Percentiles rank a stretch among this genome's conserved stretches.
phyloP scores from a whole-genome alignment of 2,113 vertebrate species.

The Speoplatyrhinus poulsoni region DNA sequence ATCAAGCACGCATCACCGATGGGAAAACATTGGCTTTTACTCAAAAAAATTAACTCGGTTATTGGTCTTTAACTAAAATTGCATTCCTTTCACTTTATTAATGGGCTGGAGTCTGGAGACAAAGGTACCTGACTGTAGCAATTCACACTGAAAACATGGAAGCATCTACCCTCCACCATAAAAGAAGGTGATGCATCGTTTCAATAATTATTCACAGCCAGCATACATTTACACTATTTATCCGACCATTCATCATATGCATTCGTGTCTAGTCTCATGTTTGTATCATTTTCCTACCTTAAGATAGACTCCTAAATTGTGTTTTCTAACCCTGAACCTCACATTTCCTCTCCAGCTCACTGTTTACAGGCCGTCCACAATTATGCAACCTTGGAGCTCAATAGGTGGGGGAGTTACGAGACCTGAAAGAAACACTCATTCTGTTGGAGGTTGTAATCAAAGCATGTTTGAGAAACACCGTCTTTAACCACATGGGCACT shows the following conservation, averaged over 20 bases:
- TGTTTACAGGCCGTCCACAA: too few species aligned
- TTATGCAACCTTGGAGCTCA: too few species aligned
- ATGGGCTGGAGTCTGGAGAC: conserved; percentile 54
- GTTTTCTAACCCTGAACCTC: too few species aligned
- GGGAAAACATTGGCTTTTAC: too few species aligned
- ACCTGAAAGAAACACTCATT: too few species aligned
- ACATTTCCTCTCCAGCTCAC: too few species aligned
- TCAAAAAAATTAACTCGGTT: not conserved
- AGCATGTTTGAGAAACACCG: too few species aligned
- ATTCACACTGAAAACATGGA: conserved; percentile 28
- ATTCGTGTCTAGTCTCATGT: too few species aligned
- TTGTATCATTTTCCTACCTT: too few species aligned
- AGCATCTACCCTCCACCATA: conserved; percentile 31
- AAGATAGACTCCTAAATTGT: conserved; percentile 13
- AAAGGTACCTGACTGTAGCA: conserved; percentile 38
- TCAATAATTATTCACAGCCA: conserved; percentile 45
- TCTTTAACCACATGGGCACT: not conserved
- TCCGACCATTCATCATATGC: conserved; percentile 34
- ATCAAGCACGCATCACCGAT: too few species aligned
- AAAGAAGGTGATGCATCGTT: conserved; percentile 41
- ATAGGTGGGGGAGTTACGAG: too few species aligned
- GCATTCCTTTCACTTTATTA: conserved; percentile 25
- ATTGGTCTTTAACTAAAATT: conserved; percentile 42
- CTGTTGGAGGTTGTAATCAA: too few species aligned
- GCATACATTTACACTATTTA: conserved; percentile 15